phyloP scores from a whole-genome alignment of 2,797 vertebrate genomes.

The Bradypodion ventrale region DNA sequence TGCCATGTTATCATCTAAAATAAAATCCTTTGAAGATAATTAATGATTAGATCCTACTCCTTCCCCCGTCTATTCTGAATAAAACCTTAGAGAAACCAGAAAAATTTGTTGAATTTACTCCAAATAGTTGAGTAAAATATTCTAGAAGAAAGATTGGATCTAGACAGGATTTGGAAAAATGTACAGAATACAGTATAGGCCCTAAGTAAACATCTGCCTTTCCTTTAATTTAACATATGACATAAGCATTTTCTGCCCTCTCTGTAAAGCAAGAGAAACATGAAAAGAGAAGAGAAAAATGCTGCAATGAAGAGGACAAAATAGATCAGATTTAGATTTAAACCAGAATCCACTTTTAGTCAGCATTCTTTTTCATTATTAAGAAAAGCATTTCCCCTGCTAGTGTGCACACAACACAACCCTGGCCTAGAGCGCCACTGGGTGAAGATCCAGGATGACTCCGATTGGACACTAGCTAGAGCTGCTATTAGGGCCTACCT shows the following conservation, averaged over 20 bases:
- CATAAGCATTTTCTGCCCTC: too few relatives aligned
- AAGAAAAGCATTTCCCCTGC: neutral
- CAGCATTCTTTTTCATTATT: neutral
- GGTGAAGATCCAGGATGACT: too few relatives aligned
- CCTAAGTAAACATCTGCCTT: neutral
- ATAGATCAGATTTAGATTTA: neutral
- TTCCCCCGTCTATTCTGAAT: neutral
- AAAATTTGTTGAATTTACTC: neutral
- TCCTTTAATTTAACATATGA: neutral
- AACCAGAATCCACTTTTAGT: neutral
- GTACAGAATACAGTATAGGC: neutral
- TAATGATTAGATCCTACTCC: neutral
- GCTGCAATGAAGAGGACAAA: too few relatives aligned
- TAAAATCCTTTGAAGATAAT: slow-evolving; percentile 57
- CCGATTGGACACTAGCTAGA: too few relatives aligned
- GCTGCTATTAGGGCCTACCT: too few relatives aligned
- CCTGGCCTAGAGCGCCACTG: too few relatives aligned
- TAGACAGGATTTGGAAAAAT: too few relatives aligned
- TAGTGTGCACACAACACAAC: too few relatives aligned
- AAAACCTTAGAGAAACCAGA: neutral
- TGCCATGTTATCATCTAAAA: slow-evolving; percentile 55
- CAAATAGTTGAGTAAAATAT: neutral
- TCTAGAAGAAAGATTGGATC: neutral
- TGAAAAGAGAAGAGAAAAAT: too few relatives aligned
- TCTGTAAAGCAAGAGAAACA: too few relatives aligned